Percentiles rank a stretch among this genome's conserved stretches.
phyloP scores from a whole-genome alignment of 2,888 invertebrate genomes.

The Geotrupes spiniger region DNA sequence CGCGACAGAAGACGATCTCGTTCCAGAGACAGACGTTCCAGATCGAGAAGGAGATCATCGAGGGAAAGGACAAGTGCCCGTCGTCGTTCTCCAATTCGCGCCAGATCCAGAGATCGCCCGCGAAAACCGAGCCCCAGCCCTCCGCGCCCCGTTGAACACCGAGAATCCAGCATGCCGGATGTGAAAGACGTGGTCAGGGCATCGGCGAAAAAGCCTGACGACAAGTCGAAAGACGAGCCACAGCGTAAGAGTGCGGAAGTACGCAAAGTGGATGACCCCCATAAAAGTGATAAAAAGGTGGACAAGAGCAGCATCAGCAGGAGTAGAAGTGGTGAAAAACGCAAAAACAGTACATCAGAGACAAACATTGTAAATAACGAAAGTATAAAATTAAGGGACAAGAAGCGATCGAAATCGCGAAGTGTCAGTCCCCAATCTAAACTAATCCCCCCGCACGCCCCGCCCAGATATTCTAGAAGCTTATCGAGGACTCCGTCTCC shows the following conservation, averaged over 20 bases:
- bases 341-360: constrained; percentile 32
- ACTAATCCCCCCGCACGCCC: constrained; percentile 48
- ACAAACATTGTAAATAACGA: constrained; percentile 30
- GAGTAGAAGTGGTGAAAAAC: constrained; percentile 32
- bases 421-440: constrained; percentile 44
- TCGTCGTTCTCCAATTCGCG: constrained; percentile 46
- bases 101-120: constrained; percentile 33
- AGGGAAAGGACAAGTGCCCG: constrained; percentile 41
- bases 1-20: constrained; percentile 38
- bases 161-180: constrained; percentile 38
- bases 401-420: constrained; percentile 43
- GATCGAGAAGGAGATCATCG: constrained; percentile 43
- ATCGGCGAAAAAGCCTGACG: constrained; percentile 33
- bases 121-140: constrained; percentile 47
- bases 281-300: constrained; percentile 33
- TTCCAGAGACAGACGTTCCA: constrained; percentile 47
- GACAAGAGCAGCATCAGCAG: constrained; percentile 24
- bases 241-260: constrained; percentile 53
- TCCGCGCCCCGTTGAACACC: constrained; percentile 35
- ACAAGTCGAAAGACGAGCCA: constrained; percentile 37
- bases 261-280: constrained; percentile 42
- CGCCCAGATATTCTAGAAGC: constrained; percentile 65
- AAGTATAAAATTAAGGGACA: constrained; percentile 35
- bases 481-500: constrained; percentile 85
- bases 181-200: constrained; percentile 26